Percentiles rank a stretch among this genome's conserved stretches.
Conservation (phyloP, 2,797 vertebrate genomes). For the Poecile montanus region DNA sequence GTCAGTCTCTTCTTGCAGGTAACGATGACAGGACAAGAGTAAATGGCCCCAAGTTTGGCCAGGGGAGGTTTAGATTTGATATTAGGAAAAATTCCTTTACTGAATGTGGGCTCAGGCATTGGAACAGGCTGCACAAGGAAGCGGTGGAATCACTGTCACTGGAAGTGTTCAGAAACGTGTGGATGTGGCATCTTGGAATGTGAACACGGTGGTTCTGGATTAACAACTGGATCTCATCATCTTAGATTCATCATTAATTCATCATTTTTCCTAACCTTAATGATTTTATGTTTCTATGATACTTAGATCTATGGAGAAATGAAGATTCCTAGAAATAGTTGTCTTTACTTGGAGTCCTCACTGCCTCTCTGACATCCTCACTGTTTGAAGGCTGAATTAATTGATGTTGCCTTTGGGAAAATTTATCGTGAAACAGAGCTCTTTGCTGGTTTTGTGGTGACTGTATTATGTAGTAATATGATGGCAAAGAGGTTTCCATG, state of each 20-base stretch:
- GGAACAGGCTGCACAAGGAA: not conserved
- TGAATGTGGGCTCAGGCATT: not conserved
- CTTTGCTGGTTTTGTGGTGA: not conserved
- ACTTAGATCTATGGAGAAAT: not conserved
- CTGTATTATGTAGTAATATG: not conserved
- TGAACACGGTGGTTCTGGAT: not conserved
- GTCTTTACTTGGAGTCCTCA: not conserved
- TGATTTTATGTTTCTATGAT: not conserved
- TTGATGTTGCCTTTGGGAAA: not conserved
- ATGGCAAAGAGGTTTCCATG: not conserved
- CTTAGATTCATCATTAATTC: not conserved
- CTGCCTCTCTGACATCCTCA: not conserved
- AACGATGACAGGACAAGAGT: not conserved
- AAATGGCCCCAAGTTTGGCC: not conserved
- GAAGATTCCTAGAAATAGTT: not conserved
- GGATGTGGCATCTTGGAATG: not conserved
- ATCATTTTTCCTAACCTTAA: not conserved
- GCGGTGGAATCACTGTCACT: not conserved
- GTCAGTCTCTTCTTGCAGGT: not conserved
- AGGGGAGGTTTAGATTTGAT: not conserved
- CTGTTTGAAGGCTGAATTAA: not conserved
- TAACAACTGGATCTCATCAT: not conserved
- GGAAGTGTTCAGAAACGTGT: not conserved
- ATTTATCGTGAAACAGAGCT: not conserved
- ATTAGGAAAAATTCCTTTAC: not conserved